These are phyloP conservation scores for Gobius niger DNA, from an alignment of 2,113 vertebrate genomes.

Conservation along the genomic window DNA sequence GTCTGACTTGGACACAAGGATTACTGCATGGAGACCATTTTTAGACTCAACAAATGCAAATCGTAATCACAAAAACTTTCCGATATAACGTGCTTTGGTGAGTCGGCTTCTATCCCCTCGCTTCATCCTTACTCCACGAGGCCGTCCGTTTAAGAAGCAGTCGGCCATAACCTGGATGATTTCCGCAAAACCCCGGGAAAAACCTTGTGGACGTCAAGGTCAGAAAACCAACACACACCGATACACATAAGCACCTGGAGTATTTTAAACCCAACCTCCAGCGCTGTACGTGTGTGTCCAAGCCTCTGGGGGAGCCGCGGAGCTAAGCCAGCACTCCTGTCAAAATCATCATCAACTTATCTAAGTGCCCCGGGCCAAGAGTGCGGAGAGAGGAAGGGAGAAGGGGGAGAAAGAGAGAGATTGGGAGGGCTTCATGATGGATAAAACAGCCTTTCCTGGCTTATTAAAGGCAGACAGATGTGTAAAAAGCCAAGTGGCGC, in stretches of 20 bases:
- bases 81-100: constrained; percentile 8
- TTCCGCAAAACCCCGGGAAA: constrained; percentile 51
- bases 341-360: constrained; percentile 69
- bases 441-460: constrained; percentile 61
- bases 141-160: constrained; percentile 51
- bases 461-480: constrained; percentile 67
- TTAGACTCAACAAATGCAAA: background rate
- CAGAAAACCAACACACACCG: constrained; percentile 19
- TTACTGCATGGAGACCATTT: no score
- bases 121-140: constrained; percentile 46
- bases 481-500: constrained; percentile 52
- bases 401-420: constrained; percentile 19
- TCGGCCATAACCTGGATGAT: constrained; percentile 52
- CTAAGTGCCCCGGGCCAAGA: constrained; percentile 52
- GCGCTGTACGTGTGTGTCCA: constrained; percentile 25
- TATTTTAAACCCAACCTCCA: constrained; percentile 46
- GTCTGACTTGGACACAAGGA: no score
- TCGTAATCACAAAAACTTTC: background rate
- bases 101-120: constrained; percentile 19
- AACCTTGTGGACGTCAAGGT: constrained; percentile 62
- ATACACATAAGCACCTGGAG: constrained; percentile 3
- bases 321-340: constrained; percentile 72
- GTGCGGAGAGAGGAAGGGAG: constrained; percentile 6
- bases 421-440: constrained; percentile 40
- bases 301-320: constrained; percentile 47